Conservation (phyloP, 2,113 vertebrate genomes). For the Echinops telfairi region DNA sequence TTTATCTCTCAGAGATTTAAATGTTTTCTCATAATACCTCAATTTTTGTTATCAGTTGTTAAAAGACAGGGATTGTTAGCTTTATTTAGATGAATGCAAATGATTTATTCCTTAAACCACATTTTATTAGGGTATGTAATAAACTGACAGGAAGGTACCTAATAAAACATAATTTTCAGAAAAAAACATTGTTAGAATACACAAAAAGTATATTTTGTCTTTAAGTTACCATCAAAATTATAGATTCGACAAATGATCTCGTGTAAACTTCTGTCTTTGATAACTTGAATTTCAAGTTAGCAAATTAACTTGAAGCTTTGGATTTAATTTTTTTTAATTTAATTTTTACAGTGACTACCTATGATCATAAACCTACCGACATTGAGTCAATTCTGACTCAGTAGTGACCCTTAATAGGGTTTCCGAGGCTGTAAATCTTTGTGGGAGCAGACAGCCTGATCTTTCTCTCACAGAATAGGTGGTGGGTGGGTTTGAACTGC, state of each 20-base stretch:
- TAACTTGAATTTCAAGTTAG: slow-evolving; percentile 29
- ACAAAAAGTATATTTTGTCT: slow-evolving; percentile 58
- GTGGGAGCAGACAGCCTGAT: too few species aligned
- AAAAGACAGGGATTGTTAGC: slow-evolving; percentile 46
- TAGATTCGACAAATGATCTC: slow-evolving; percentile 25
- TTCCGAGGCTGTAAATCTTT: too few species aligned
- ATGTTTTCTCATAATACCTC: neutral
- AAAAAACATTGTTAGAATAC: slow-evolving; percentile 46
- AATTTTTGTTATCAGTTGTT: slow-evolving; percentile 14
- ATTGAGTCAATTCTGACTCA: too few species aligned
- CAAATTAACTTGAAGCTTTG: slow-evolving; percentile 2
- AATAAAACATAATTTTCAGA: neutral
- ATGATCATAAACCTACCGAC: too few species aligned
- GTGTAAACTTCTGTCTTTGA: neutral
- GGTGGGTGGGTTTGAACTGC: too few species aligned
- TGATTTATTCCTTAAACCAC: neutral
- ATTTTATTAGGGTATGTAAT: neutral
- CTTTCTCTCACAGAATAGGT: too few species aligned
- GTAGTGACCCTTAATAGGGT: too few species aligned
- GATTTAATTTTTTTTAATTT: slow-evolving; percentile 58
- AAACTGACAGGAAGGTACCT: too few species aligned
- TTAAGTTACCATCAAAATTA: slow-evolving; percentile 30
- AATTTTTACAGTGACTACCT: slow-evolving; percentile 39
- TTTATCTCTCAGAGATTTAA: neutral
- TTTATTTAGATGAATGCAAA: slow-evolving; percentile 50